Evolutionary conservation across 1,140 invertebrate genomes (phyloP).

Genomic region (Pseudomyrmex gracilis): DNA sequence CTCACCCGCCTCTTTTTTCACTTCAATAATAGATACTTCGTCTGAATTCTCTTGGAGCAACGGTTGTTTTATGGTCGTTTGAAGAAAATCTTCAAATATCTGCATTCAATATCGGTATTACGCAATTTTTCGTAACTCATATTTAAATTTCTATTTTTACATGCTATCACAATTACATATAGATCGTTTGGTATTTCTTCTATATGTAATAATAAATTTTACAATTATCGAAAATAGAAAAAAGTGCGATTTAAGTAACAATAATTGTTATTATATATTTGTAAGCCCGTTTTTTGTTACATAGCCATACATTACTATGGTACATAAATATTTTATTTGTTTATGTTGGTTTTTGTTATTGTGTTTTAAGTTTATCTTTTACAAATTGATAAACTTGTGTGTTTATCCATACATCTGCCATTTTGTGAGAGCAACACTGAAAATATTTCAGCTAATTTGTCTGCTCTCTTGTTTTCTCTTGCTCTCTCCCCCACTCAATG

Average conservation of each 20-base stretch:
- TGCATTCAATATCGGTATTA: constrained; percentile 60
- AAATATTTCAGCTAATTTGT: too few relatives aligned
- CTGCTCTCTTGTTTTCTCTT: too few relatives aligned
- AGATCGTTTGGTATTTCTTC: background rate
- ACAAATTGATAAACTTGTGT: constrained; percentile 2
- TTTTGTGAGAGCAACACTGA: background rate
- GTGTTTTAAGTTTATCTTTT: background rate
- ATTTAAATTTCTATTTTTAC: constrained; percentile 18
- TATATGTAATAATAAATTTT: background rate
- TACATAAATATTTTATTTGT: too few relatives aligned
- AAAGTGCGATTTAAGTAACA: too few relatives aligned
- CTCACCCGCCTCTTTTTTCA: constrained; percentile 59
- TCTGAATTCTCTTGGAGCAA: constrained; percentile 13
- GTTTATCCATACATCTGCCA: background rate
- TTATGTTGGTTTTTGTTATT: constrained; percentile 12
- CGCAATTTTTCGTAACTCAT: background rate
- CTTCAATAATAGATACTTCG: constrained; percentile 37
- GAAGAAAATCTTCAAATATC: constrained; percentile 81
- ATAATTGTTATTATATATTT: background rate
- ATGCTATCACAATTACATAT: background rate
- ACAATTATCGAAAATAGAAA: too few relatives aligned
- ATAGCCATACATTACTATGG: too few relatives aligned
- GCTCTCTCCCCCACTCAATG: too few relatives aligned
- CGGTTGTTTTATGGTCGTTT: constrained; percentile 63
- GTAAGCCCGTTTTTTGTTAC: constrained; percentile 1